Evolutionary conservation across 2,888 invertebrate genomes (phyloP).

Genomic region (Megaustenia siamemsis): DNA sequence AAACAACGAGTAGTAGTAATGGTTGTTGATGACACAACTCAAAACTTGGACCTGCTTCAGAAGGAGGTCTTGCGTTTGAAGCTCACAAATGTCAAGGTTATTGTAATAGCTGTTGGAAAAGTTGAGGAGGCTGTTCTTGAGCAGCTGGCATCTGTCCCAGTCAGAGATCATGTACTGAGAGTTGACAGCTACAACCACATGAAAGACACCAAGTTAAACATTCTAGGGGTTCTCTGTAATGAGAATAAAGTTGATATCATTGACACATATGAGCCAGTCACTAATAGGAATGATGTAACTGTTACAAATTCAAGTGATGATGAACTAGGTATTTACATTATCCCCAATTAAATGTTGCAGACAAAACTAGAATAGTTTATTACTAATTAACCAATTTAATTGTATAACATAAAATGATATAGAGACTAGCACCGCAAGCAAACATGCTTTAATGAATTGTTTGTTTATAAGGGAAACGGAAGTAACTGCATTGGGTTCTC

Average conservation of each 20-base stretch:
- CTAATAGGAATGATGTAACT: not conserved
- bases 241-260: not conserved
- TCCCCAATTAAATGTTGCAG: too few species aligned
- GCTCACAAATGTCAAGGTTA: slow-evolving; percentile 51
- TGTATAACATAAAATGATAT: too few species aligned
- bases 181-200: slow-evolving; percentile 22
- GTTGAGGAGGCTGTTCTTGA: slow-evolving; percentile 35
- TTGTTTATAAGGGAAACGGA: too few species aligned
- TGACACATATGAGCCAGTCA: not conserved
- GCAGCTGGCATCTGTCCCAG: slow-evolving; percentile 22
- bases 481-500: too few species aligned
- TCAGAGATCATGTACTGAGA: slow-evolving; percentile 26
- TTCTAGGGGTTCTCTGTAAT: slow-evolving; percentile 31
- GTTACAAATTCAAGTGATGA: too few species aligned
- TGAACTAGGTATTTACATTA: too few species aligned
- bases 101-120: slow-evolving; percentile 53
- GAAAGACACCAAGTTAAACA: not conserved
- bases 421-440: too few species aligned
- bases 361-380: too few species aligned
- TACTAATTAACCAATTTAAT: too few species aligned
- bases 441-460: too few species aligned
- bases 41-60: slow-evolving; percentile 40
- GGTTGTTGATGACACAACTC: slow-evolving; percentile 53
- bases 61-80: slow-evolving; percentile 53
- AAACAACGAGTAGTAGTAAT: slow-evolving; percentile 55